These are phyloP conservation scores for Saturnia pavonia DNA, from an alignment of 2,888 invertebrate species.

Conservation along the genomic window DNA sequence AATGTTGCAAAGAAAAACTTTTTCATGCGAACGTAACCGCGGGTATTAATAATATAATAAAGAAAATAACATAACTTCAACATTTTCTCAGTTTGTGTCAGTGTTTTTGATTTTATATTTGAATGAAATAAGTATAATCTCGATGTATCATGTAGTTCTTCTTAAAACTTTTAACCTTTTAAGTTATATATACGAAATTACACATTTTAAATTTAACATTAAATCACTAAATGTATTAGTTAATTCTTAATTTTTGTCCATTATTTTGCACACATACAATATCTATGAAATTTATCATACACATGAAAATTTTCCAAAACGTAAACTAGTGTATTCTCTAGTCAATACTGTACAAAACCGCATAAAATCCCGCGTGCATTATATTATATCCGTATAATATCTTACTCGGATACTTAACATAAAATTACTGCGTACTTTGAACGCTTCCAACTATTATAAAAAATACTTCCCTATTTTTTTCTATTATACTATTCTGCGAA, in stretches of 20 bases:
- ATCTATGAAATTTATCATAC: neutral
- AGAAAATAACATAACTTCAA: neutral
- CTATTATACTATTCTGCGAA: neutral
- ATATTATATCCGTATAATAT: neutral
- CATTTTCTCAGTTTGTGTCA: neutral
- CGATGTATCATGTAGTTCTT: neutral
- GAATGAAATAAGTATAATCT: neutral
- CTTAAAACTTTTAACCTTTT: neutral
- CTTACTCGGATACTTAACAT: neutral
- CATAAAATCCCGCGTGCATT: neutral
- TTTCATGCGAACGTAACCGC: neutral
- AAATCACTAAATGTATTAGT: neutral
- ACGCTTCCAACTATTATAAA: constrained; percentile 8
- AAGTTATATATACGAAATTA: neutral
- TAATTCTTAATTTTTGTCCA: neutral
- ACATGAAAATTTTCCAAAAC: neutral
- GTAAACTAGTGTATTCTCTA: neutral
- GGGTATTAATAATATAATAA: neutral
- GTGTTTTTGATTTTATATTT: neutral
- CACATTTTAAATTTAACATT: neutral
- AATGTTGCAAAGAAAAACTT: neutral
- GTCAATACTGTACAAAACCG: neutral
- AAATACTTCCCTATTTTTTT: constrained; percentile 13
- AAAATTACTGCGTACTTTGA: neutral
- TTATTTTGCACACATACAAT: neutral